Evolutionary conservation across 1,140 invertebrate genomes (phyloP).

Genomic region (Anastrepha obliqua): DNA sequence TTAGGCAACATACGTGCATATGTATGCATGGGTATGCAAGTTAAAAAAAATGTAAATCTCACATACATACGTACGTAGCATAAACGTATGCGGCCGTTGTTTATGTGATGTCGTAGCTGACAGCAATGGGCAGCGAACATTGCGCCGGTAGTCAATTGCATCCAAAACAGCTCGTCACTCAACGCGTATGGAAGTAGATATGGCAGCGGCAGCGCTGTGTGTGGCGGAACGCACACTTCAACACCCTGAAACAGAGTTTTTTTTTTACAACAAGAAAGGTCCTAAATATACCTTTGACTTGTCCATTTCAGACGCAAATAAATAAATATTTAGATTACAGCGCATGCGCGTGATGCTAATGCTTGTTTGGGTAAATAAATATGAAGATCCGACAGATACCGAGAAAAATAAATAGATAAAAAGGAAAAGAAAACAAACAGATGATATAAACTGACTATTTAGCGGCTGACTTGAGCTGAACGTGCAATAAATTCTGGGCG

Average conservation of each 20-base stretch:
- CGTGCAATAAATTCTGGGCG: not conserved
- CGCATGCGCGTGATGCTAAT: not conserved
- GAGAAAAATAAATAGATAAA: not conserved
- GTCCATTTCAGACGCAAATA: not conserved
- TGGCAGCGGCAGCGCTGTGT: no score
- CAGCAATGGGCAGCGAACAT: no score
- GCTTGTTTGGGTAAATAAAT: not conserved
- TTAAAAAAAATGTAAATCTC: not conserved
- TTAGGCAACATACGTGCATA: conserved; percentile 16
- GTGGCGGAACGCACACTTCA: not conserved
- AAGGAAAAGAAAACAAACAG: no score
- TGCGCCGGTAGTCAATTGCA: not conserved
- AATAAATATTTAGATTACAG: not conserved
- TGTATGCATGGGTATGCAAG: not conserved
- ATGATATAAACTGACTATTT: no score
- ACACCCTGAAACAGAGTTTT: not conserved
- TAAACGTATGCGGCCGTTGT: not conserved
- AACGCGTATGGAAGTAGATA: no score
- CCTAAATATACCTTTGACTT: not conserved
- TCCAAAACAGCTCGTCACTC: not conserved
- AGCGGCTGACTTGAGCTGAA: no score
- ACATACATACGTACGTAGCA: not conserved
- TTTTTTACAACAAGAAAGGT: not conserved
- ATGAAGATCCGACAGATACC: not conserved
- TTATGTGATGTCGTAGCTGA: no score